Evolutionary conservation across 2,113 vertebrate genomes (phyloP).

Genomic region (Corydoras sp.): DNA sequence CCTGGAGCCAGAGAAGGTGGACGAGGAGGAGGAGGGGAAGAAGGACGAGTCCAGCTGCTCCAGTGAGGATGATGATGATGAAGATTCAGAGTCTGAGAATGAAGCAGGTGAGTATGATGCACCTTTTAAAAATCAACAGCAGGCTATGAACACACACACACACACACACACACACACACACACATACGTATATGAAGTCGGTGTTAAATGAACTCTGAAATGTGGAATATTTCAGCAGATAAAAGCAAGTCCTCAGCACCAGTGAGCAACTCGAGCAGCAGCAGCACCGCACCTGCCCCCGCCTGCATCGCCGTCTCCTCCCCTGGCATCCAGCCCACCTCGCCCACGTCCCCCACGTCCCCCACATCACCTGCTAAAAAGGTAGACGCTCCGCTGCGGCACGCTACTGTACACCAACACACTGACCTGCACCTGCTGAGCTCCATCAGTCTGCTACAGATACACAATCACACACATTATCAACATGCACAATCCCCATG

Average conservation of each 20-base stretch:
- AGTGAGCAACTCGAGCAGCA: slow-evolving; percentile 64
- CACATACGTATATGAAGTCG: neutral
- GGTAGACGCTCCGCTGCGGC: slow-evolving; percentile 63
- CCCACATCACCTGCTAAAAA: slow-evolving; percentile 92
- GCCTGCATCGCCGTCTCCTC: slow-evolving; percentile 68
- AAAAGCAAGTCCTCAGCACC: slow-evolving; percentile 78
- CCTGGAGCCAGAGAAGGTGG: slow-evolving; percentile 89
- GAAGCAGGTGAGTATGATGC: slow-evolving; percentile 76
- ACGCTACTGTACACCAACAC: no score
- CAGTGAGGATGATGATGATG: slow-evolving; percentile 96
- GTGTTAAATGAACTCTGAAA: no score
- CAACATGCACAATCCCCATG: no score
- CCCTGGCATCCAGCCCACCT: slow-evolving; percentile 73
- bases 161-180: neutral
- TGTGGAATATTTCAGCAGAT: slow-evolving; percentile 61
- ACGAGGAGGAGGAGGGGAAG: slow-evolving; percentile 90
- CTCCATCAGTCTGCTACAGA: no score
- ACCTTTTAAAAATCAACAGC: no score
- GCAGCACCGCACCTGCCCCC: slow-evolving; percentile 62
- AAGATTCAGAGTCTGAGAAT: slow-evolving; percentile 94
- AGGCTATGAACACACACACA: neutral
- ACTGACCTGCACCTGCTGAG: no score
- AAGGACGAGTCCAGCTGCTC: slow-evolving; percentile 98
- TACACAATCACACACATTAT: no score
- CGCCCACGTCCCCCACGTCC: slow-evolving; percentile 76